A percentile compares a stretch with the other conserved stretches of the same genome.
These are phyloP conservation scores for Amiota minor DNA, from an alignment of 2,888 invertebrate species.

Conservation along the genomic window DNA sequence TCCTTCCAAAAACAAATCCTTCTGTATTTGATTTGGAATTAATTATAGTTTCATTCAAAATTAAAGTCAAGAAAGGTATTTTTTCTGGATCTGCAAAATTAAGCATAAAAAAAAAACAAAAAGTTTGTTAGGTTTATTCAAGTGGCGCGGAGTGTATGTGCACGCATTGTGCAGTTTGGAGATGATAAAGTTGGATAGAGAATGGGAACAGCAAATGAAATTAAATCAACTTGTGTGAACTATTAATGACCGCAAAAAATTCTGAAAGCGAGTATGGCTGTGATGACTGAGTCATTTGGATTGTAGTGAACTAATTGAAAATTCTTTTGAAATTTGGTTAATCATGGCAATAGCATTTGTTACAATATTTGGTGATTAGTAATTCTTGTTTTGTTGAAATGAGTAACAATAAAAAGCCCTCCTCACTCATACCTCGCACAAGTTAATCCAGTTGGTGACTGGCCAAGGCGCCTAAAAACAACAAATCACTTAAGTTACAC, in stretches of 20 bases:
- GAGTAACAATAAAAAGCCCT: too few species aligned
- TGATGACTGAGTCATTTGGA: constrained; percentile 4
- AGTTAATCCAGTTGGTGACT: not conserved
- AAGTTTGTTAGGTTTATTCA: too few species aligned
- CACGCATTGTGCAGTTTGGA: not conserved
- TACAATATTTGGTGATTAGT: not conserved
- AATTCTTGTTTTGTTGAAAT: not conserved
- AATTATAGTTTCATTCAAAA: too few species aligned
- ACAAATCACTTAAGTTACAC: not conserved
- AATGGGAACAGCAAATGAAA: constrained; percentile 16
- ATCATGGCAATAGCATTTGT: constrained; percentile 3
- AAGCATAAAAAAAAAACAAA: too few species aligned
- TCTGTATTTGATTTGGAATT: too few species aligned
- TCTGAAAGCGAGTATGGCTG: not conserved
- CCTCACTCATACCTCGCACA: too few species aligned
- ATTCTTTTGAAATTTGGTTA: constrained; percentile 14
- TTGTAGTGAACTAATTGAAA: constrained; percentile 11
- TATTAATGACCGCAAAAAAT: not conserved
- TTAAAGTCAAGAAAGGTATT: too few species aligned
- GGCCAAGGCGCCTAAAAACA: not conserved
- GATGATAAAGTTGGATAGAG: not conserved
- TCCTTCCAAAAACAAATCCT: too few species aligned
- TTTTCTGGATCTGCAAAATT: too few species aligned
- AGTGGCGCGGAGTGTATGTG: too few species aligned
- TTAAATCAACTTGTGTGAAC: constrained; percentile 12